These are phyloP conservation scores for Drosophila picticornis DNA, from an alignment of 2,888 invertebrate species.

Conservation along the genomic window DNA sequence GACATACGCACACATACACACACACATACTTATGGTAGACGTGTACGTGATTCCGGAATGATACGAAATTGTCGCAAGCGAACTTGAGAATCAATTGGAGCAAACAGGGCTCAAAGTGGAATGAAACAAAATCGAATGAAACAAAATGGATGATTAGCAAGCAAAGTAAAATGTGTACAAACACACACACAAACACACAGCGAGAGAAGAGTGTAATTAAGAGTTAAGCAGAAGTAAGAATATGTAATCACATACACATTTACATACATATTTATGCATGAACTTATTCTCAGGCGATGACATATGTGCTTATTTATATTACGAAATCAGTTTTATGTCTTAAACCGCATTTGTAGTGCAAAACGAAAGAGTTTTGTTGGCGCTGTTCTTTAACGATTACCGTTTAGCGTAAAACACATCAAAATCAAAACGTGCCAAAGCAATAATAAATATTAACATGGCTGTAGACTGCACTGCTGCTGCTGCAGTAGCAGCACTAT, in stretches of 20 bases:
- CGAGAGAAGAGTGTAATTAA: neutral
- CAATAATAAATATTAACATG: conserved; percentile 35
- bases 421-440: conserved; percentile 57
- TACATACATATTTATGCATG: neutral
- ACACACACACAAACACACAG: neutral
- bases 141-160: conserved; percentile 31
- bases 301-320: conserved; percentile 40
- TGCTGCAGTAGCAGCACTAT: conserved; percentile 18
- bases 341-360: conserved; percentile 36
- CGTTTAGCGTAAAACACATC: conserved; percentile 40
- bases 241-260: neutral
- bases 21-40: conserved; percentile 6
- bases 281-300: conserved; percentile 27
- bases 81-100: conserved; percentile 75
- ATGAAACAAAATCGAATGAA: conserved; percentile 24
- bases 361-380: conserved; percentile 7
- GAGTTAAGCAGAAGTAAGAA: conserved; percentile 1
- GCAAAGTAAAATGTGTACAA: neutral
- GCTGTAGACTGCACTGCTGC: conserved; percentile 44
- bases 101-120: conserved; percentile 35
- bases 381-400: conserved; percentile 40
- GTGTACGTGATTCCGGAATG: conserved; percentile 41
- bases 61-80: conserved; percentile 60
- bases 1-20: conserved; percentile 41
- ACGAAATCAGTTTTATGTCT: conserved; percentile 36